These are phyloP conservation scores for Ceratosolen solmsi DNA, from an alignment of 1,140 invertebrate genomes.

Conservation along the genomic window DNA sequence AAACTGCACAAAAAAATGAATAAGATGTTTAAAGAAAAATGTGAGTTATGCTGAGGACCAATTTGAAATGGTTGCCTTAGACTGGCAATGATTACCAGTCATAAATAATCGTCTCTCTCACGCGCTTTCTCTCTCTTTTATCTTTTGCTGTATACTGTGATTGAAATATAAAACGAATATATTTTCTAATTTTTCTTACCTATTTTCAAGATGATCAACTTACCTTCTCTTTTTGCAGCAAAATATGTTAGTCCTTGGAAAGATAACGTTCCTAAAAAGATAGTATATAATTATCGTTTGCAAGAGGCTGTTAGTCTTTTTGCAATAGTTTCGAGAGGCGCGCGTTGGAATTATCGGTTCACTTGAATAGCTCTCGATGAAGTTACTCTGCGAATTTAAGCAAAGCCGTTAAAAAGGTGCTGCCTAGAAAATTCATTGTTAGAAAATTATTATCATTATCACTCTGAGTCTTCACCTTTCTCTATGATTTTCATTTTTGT, in stretches of 20 bases:
- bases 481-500: no score
- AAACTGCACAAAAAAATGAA: neutral
- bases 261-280: neutral
- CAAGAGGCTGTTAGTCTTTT: conserved; percentile 28
- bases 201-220: neutral
- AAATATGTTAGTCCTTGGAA: neutral
- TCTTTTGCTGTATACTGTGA: conserved; percentile 54
- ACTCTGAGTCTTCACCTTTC: conserved; percentile 10
- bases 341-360: conserved; percentile 9
- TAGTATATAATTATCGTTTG: conserved; percentile 46
- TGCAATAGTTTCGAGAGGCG: no score
- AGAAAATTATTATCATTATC: conserved; percentile 55
- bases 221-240: neutral
- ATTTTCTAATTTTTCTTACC: conserved; percentile 46
- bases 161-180: conserved; percentile 66
- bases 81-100: conserved; percentile 66
- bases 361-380: conserved; percentile 11
- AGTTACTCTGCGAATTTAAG: conserved; percentile 21
- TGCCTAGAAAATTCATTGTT: conserved; percentile 55
- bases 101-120: conserved; percentile 57
- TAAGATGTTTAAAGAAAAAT: neutral
- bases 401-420: conserved; percentile 54
- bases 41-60: conserved; percentile 59
- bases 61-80: conserved; percentile 61
- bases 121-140: conserved; percentile 30